Percentiles rank a stretch among this genome's conserved stretches.
phyloP scores from a whole-genome alignment of 1,140 invertebrate species.

The Caenorhabditis inopinata region DNA sequence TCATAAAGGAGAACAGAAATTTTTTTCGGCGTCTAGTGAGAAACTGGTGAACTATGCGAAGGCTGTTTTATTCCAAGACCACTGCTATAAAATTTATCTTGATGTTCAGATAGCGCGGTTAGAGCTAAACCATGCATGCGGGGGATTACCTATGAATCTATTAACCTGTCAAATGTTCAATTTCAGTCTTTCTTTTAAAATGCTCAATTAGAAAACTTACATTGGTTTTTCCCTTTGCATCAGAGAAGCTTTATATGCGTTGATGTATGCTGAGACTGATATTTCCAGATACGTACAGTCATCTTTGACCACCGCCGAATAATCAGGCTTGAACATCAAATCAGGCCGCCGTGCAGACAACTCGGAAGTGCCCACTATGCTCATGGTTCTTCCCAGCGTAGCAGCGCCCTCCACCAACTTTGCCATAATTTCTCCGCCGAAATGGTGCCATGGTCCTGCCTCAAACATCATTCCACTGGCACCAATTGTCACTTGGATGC shows the following conservation, averaged over 20 bases:
- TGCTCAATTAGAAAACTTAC: constrained; percentile 28
- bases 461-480: constrained; percentile 53
- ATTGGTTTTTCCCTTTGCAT: constrained; percentile 42
- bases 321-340: constrained; percentile 50
- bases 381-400: constrained; percentile 42
- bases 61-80: not conserved
- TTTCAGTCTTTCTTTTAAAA: not conserved
- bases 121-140: no score
- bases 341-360: constrained; percentile 41
- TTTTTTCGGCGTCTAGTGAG: no score
- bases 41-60: not conserved
- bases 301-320: constrained; percentile 44
- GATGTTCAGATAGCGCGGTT: no score
- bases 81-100: no score
- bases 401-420: constrained; percentile 35
- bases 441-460: constrained; percentile 51
- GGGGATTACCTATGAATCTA: not conserved
- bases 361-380: constrained; percentile 44
- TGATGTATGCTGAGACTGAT: constrained; percentile 43
- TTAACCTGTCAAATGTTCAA: no score
- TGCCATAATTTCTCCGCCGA: constrained; percentile 44
- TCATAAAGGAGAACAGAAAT: no score
- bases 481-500: constrained; percentile 49
- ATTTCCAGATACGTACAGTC: constrained; percentile 53
- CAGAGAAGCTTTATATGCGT: constrained; percentile 46